Percentiles rank a stretch among this genome's conserved stretches.
phyloP scores from a whole-genome alignment of 2,888 invertebrate species.

The Trissoscelio sp. region DNA sequence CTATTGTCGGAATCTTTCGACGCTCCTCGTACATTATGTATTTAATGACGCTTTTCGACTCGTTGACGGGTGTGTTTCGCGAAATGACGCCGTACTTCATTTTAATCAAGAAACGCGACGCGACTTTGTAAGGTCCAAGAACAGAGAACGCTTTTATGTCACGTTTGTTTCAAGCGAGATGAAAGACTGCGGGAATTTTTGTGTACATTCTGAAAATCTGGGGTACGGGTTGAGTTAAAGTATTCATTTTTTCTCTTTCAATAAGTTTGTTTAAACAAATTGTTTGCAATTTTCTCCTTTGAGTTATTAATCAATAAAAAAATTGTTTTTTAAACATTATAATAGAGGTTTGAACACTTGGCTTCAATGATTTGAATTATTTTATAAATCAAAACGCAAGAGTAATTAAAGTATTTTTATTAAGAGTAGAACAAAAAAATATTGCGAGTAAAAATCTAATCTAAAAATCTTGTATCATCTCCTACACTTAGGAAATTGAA shows the following conservation, averaged over 20 bases:
- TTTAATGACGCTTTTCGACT: constrained; percentile 39
- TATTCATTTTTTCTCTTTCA: not conserved
- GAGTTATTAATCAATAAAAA: too few relatives aligned
- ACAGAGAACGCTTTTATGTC: constrained; percentile 21
- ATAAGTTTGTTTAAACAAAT: too few relatives aligned
- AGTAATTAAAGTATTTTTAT: too few relatives aligned
- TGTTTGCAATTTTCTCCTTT: too few relatives aligned
- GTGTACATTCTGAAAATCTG: not conserved
- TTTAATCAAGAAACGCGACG: constrained; percentile 25
- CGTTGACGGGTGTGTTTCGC: constrained; percentile 17
- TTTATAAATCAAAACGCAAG: too few relatives aligned
- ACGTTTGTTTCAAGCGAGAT: not conserved
- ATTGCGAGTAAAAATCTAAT: not conserved
- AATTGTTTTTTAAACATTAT: too few relatives aligned
- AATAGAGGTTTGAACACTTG: too few relatives aligned
- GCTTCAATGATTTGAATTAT: too few relatives aligned
- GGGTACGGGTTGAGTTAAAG: not conserved
- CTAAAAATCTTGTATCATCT: constrained; percentile 18
- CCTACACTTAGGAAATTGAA: constrained; percentile 40
- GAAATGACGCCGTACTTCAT: constrained; percentile 32
- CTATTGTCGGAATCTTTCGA: constrained; percentile 9
- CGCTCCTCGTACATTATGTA: constrained; percentile 18
- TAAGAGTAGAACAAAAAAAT: too few relatives aligned
- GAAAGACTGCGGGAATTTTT: constrained; percentile 7
- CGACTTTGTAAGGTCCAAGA: constrained; percentile 5